Conservation (phyloP, 2,113 vertebrate genomes). For the Brachyistius frenatus region DNA sequence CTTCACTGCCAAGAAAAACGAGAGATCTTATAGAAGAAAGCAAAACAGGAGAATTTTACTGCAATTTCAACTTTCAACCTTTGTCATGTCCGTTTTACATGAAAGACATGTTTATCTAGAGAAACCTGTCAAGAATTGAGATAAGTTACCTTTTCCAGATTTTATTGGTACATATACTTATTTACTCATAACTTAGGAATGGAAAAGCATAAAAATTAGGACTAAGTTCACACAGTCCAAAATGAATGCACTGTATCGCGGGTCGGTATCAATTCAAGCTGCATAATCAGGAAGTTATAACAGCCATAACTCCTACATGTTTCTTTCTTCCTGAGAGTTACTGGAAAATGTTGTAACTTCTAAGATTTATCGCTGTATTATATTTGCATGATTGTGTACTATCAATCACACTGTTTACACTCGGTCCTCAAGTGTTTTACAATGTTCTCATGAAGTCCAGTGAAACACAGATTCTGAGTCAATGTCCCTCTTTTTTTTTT, state of each 20-base stretch:
- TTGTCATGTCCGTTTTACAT: slow-evolving; percentile 14
- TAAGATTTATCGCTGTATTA: slow-evolving; percentile 35
- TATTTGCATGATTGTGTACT: slow-evolving; percentile 30
- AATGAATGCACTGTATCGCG: not conserved
- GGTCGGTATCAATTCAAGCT: slow-evolving; percentile 19
- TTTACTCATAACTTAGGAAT: not conserved
- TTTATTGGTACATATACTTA: not conserved
- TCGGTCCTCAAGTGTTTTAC: slow-evolving; percentile 30
- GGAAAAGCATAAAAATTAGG: not conserved
- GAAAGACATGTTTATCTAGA: slow-evolving; percentile 10
- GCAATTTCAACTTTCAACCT: slow-evolving; percentile 33
- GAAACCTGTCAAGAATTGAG: not conserved
- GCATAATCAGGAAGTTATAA: slow-evolving; percentile 25
- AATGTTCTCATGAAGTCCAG: not conserved
- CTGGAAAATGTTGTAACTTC: slow-evolving; percentile 34
- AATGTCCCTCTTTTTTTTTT: not conserved
- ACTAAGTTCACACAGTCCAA: not conserved
- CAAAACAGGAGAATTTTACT: slow-evolving; percentile 26
- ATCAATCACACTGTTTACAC: slow-evolving; percentile 52
- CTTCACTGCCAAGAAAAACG: slow-evolving; percentile 68
- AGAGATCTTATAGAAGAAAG: slow-evolving; percentile 28
- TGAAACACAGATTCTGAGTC: slow-evolving; percentile 15
- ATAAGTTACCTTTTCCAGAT: not conserved
- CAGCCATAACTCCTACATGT: slow-evolving; percentile 28
- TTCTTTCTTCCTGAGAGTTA: slow-evolving; percentile 17